Conservation (phyloP, 30 jellyfish, hydroid and myxozoan species). For the Cassiopea andromeda region DNA sequence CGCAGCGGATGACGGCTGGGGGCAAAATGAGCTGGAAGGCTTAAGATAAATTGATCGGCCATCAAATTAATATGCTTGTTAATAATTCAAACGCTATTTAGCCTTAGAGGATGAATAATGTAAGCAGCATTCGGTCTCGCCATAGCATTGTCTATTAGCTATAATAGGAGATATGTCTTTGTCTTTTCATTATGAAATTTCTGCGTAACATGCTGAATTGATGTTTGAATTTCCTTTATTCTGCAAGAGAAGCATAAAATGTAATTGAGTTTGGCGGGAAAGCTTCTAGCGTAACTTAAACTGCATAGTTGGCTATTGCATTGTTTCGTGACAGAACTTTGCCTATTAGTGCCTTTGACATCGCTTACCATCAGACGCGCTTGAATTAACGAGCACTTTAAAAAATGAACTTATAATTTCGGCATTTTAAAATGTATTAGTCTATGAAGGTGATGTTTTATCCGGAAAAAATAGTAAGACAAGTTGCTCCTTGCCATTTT, state of each 20-base stretch:
- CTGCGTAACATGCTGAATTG: background rate
- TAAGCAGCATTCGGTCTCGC: constrained; percentile 64
- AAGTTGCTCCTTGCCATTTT: no score
- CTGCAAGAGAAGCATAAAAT: background rate
- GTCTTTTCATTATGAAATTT: background rate
- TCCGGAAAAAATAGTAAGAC: no score
- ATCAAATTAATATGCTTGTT: constrained; percentile 69
- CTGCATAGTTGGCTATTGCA: no score
- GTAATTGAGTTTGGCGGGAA: constrained; percentile 1
- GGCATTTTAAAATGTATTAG: no score
- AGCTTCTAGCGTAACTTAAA: background rate
- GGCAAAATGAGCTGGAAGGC: constrained; percentile 10
- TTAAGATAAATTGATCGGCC: constrained; percentile 63
- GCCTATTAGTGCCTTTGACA: no score
- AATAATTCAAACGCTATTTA: constrained; percentile 68
- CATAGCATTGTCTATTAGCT: constrained; percentile 18
- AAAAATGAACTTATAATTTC: no score
- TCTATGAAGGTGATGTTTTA: no score
- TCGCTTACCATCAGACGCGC: no score
- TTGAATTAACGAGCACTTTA: no score
- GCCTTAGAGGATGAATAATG: constrained; percentile 43
- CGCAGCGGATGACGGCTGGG: constrained; percentile 20
- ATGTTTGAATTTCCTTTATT: background rate
- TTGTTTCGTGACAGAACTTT: no score
- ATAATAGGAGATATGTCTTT: constrained; percentile 3